Evolutionary conservation across 2,888 invertebrate species (phyloP).

Genomic region (Merodon equestris): DNA sequence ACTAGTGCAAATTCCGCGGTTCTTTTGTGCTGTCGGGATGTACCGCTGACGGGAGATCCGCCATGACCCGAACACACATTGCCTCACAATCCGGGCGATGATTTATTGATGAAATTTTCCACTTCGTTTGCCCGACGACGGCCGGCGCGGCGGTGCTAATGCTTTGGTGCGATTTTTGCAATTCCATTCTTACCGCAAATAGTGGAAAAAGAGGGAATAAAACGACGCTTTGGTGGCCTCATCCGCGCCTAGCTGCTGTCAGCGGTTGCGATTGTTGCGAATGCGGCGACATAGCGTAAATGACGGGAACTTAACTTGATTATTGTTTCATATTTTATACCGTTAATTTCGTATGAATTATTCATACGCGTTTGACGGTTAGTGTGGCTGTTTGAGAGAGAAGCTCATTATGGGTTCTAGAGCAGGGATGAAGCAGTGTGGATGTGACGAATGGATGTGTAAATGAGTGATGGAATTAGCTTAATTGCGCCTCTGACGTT

Average conservation of each 20-base stretch:
- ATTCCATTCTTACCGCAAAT: conserved; percentile 32
- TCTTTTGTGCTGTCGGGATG: conserved; percentile 18
- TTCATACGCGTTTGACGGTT: conserved; percentile 45
- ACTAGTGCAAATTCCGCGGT: conserved; percentile 9
- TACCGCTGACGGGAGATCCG: neutral
- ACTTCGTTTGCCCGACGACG: conserved; percentile 33
- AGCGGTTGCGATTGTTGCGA: neutral
- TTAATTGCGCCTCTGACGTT: no score
- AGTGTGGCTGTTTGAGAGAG: neutral
- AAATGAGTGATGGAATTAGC: no score
- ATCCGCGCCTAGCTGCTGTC: conserved; percentile 4
- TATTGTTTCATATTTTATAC: conserved; percentile 54
- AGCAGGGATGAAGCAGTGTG: neutral
- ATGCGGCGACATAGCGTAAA: conserved; percentile 6
- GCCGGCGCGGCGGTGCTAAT: no score
- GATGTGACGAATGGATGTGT: no score
- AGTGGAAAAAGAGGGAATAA: conserved; percentile 19
- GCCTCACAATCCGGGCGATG: conserved; percentile 20
- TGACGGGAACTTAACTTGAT: conserved; percentile 41
- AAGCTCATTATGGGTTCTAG: conserved; percentile 21
- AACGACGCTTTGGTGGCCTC: no score
- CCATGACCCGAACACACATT: neutral
- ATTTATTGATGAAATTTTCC: conserved; percentile 63
- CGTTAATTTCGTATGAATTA: conserved; percentile 59
- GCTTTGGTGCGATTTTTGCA: conserved; percentile 36